phyloP scores from a whole-genome alignment of 2,797 vertebrate species.

The Prionace glauca region DNA sequence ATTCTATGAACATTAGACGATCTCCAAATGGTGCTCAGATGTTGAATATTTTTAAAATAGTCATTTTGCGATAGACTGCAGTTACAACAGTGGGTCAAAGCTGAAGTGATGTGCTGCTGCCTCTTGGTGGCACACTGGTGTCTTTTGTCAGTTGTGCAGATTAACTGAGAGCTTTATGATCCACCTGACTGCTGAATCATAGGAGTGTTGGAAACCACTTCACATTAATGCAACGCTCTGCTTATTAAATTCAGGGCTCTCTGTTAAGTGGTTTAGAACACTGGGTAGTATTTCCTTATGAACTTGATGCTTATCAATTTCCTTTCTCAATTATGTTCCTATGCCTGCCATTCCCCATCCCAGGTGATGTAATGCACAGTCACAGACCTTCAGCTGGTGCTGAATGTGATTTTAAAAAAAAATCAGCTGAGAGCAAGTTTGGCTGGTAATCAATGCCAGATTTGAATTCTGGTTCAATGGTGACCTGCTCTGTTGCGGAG shows the following conservation, averaged over 20 bases:
- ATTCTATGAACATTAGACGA: background rate
- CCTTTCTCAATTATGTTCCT: background rate
- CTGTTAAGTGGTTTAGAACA: background rate
- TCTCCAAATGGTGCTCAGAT: background rate
- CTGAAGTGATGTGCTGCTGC: background rate
- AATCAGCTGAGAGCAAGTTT: background rate
- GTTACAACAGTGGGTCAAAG: background rate
- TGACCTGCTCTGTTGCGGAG: background rate
- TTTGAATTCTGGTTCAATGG: background rate
- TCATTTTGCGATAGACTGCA: background rate
- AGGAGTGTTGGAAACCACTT: background rate
- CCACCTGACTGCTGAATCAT: background rate
- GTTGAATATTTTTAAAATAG: background rate
- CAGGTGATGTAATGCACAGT: background rate
- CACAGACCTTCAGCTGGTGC: background rate
- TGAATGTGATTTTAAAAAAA: background rate
- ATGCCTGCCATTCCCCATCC: background rate
- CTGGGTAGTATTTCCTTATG: background rate
- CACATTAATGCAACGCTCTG: background rate
- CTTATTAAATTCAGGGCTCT: background rate
- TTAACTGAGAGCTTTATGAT: background rate
- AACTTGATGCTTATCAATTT: background rate
- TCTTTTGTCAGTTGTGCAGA: background rate
- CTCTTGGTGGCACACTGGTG: background rate
- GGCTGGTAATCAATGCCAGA: background rate